Conservation (phyloP, 1,140 invertebrate genomes). For the Limonius californicus region DNA sequence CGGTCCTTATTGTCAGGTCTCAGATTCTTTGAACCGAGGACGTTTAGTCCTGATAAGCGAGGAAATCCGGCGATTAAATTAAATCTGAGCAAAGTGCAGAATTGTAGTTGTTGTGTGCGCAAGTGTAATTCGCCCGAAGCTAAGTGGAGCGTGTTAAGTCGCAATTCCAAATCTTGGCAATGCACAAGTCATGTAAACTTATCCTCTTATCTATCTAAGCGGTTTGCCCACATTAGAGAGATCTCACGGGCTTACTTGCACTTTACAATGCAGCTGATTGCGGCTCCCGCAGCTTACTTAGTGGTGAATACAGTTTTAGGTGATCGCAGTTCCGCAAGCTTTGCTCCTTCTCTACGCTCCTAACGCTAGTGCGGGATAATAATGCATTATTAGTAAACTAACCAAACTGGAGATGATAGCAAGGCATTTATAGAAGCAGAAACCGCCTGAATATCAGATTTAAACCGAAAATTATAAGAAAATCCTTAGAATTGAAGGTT, state of each 20-base stretch:
- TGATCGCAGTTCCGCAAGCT: neutral
- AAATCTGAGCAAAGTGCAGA: neutral
- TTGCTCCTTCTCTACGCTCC: neutral
- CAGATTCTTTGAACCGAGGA: too few relatives aligned
- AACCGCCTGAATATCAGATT: too few relatives aligned
- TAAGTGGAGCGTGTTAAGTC: neutral
- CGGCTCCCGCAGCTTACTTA: neutral
- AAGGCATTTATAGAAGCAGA: too few relatives aligned
- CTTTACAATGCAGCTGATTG: conserved; percentile 12
- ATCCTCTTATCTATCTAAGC: conserved; percentile 17
- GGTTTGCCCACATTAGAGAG: conserved; percentile 7
- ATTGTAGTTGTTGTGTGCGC: neutral
- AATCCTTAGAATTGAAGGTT: too few relatives aligned
- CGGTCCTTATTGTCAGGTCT: neutral
- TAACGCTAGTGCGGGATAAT: too few relatives aligned
- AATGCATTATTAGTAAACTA: too few relatives aligned
- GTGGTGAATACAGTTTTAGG: neutral
- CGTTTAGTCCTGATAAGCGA: too few relatives aligned
- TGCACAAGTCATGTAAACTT: conserved; percentile 16
- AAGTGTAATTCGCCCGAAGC: neutral
- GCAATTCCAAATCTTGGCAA: conserved; percentile 14
- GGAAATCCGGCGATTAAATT: too few relatives aligned
- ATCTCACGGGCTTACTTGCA: conserved; percentile 13
- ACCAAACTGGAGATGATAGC: too few relatives aligned
- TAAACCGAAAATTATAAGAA: too few relatives aligned